Evolutionary conservation across 2,797 vertebrate genomes (phyloP), one percentile per base, ranked within the genome.

Genomic region (Epinephelus coioides): DNA sequence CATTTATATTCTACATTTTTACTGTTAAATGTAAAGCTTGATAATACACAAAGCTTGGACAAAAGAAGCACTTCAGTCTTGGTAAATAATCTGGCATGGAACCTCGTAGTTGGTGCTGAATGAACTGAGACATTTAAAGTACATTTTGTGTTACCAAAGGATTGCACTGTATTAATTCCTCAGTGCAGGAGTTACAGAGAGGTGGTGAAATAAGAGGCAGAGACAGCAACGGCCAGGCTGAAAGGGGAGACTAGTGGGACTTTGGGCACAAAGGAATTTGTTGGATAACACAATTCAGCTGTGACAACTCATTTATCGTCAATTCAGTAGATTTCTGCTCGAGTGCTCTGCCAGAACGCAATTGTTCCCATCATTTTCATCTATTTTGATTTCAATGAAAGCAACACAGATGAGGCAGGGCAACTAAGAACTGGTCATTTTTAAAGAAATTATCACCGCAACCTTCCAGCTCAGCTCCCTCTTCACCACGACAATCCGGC

Each of bases 121-220:
- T 40, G n/a, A 50, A 40, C 11, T 23, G 10, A 19, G 17, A 30
- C 49, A 60, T 50, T 60, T 70, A 23, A 54, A 40, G 14, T 53
- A 60, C 21, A 5, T 67, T 54, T 27, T 50, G 19, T n/a, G 68
- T 56, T 69, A 27, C 17, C 34, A 67, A 43, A 69, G 18, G 23
- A n/a, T 46, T 30, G 18, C 8, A 23, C 12, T 8, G 18, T 19
- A 34, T 23, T 8, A 30, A 55, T 56, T 30, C 11, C n/a, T 53
- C 23, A 51, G 12, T 10, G 8, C 49, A 53, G n/a, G 30, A 4
- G 11, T 40, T 19, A 40, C 4, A 18, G 64, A 23, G 7, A 51
- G 19, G 19, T 21, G 9, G n/a, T 40, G 30, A 53, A 67, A 43
- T 54, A 54, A 54, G 34, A 54, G 15, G 23, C 9, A 69, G 6